phyloP scores from a whole-genome alignment of 2,797 vertebrate species.

The Rhinatrema bivittatum region DNA sequence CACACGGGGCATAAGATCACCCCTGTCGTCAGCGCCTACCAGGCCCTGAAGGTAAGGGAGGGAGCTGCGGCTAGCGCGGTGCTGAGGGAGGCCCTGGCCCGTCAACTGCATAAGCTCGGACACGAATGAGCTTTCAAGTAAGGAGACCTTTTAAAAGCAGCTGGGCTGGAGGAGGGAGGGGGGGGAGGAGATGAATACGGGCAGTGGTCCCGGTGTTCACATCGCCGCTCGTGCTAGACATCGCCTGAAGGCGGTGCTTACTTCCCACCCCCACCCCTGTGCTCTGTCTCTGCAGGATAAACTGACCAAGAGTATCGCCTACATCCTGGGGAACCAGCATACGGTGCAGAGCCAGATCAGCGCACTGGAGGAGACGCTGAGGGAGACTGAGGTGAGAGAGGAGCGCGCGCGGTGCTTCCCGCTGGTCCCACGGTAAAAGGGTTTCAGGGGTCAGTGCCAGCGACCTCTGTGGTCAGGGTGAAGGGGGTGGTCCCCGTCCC shows the following conservation, averaged over 20 bases:
- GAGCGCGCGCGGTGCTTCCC: neutral
- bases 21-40: constrained; percentile 83
- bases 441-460: no score
- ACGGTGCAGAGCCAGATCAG: constrained; percentile 83
- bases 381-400: constrained; percentile 79
- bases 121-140: no score
- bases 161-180: no score
- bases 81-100: neutral
- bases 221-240: no score
- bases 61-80: neutral
- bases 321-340: constrained; percentile 87
- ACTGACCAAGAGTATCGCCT: constrained; percentile 80
- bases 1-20: constrained; percentile 90
- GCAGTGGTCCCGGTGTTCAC: no score
- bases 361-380: constrained; percentile 80
- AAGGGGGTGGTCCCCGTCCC: neutral
- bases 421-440: no score
- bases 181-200: no score
- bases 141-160: no score
- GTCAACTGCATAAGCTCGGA: no score
- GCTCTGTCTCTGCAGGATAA: constrained; percentile 68
- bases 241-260: no score
- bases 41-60: constrained; percentile 78
- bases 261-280: no score
- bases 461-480: neutral